These are phyloP conservation scores for Sarcophaga peregrina DNA, from an alignment of 1,140 invertebrate species.

Conservation along the genomic window DNA sequence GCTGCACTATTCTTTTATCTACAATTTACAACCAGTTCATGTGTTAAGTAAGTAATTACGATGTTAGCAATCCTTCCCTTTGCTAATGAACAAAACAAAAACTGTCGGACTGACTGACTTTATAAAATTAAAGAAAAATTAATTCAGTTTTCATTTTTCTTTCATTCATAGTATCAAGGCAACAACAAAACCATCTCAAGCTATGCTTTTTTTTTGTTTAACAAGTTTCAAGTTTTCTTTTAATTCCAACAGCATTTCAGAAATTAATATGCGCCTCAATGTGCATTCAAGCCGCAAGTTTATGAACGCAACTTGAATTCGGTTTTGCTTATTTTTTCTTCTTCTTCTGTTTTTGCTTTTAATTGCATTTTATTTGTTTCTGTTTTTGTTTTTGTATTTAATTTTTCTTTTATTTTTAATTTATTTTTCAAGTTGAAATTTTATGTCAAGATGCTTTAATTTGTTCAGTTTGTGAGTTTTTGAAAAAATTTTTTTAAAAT, in stretches of 20 bases:
- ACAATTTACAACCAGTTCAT: no score
- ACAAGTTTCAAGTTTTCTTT: neutral
- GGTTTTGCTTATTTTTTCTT: neutral
- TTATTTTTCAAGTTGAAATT: neutral
- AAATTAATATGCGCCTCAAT: conserved; percentile 19
- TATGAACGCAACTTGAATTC: neutral
- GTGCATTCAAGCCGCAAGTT: conserved; percentile 22
- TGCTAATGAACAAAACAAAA: neutral
- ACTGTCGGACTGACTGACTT: no score
- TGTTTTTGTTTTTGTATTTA: neutral
- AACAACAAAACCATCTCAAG: neutral
- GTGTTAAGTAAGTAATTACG: no score
- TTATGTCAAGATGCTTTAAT: conserved; percentile 19
- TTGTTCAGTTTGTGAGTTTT: neutral
- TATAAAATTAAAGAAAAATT: neutral
- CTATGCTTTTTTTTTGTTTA: no score
- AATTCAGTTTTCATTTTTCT: conserved; percentile 11
- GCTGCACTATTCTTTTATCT: no score
- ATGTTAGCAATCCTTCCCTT: neutral
- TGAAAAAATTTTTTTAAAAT: neutral
- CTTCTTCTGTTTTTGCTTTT: neutral
- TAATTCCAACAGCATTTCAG: neutral
- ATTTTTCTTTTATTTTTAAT: neutral
- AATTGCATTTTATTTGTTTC: neutral
- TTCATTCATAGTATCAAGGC: conserved; percentile 18